Evolutionary conservation across 2,888 invertebrate species (phyloP).

Genomic region (Troides oblongomaculatus): DNA sequence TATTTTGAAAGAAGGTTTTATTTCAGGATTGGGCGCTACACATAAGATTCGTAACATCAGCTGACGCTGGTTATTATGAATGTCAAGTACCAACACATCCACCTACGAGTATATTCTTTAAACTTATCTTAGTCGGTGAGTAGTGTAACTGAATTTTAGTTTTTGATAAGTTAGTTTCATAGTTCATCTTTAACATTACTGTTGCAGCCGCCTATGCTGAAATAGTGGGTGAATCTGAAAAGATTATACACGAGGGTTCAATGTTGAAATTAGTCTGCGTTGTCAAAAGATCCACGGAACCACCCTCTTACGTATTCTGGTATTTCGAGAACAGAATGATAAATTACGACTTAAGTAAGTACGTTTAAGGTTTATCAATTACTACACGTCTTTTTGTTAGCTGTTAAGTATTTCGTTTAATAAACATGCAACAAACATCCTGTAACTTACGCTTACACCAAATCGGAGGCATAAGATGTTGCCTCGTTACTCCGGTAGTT

Average conservation of each 20-base stretch:
- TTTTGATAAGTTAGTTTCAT: neutral
- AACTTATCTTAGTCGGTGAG: slow-evolving; percentile 83
- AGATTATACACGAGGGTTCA: slow-evolving; percentile 86
- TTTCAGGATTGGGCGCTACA: slow-evolving; percentile 84
- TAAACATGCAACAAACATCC: no score
- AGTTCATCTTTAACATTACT: slow-evolving; percentile 1
- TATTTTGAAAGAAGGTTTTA: slow-evolving; percentile 8
- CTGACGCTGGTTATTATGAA: slow-evolving; percentile 84
- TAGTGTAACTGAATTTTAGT: slow-evolving; percentile 33
- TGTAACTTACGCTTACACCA: no score
- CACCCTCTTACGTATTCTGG: slow-evolving; percentile 88
- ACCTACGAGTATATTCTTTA: slow-evolving; percentile 83
- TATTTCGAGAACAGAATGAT: slow-evolving; percentile 92
- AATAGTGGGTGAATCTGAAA: slow-evolving; percentile 84
- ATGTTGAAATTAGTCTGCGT: slow-evolving; percentile 85
- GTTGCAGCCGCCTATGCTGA: slow-evolving; percentile 83
- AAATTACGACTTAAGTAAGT: slow-evolving; percentile 87
- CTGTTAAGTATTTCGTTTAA: no score
- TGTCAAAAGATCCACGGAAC: slow-evolving; percentile 84
- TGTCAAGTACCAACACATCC: slow-evolving; percentile 85
- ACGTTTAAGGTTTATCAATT: slow-evolving; percentile 17
- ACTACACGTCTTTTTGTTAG: no score
- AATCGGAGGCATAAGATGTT: no score
- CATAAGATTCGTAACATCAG: slow-evolving; percentile 81
- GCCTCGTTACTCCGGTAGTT: no score